Conservation (phyloP, 2,113 vertebrate genomes). For the Erythrolamprus reginae region DNA sequence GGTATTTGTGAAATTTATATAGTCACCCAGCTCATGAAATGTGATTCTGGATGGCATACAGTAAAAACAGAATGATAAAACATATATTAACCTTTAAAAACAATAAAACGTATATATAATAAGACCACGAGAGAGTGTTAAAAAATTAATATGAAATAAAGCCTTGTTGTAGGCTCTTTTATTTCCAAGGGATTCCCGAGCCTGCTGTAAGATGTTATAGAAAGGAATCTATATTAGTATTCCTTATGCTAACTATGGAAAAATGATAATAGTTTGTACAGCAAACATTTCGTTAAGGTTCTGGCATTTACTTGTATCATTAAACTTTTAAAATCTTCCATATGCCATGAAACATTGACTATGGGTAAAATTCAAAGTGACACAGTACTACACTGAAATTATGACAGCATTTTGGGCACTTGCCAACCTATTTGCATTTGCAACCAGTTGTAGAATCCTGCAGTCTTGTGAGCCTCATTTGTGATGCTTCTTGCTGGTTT, state of each 20-base stretch:
- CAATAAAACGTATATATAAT: not conserved
- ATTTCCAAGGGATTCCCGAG: not conserved
- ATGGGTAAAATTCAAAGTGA: not conserved
- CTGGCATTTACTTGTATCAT: not conserved
- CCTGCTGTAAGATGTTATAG: not conserved
- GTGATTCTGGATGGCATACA: not conserved
- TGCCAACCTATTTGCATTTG: not conserved
- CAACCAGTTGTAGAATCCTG: not conserved
- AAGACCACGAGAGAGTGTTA: not conserved
- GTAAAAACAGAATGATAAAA: not conserved
- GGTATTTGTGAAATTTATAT: not conserved
- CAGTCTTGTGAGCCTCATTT: not conserved
- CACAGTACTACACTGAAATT: not conserved
- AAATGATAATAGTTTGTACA: not conserved
- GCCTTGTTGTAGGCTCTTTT: not conserved
- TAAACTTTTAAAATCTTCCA: not conserved
- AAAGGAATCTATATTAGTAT: not conserved
- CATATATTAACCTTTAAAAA: not conserved
- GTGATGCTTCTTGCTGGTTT: not conserved
- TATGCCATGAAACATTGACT: not conserved
- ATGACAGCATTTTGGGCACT: not conserved
- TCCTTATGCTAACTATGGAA: not conserved
- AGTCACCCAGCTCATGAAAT: not conserved
- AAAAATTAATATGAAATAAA: not conserved
- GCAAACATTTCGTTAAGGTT: not conserved